These are phyloP conservation scores for Neodontobutis hainanensis DNA, from an alignment of 2,113 vertebrate species.

Conservation along the genomic window DNA sequence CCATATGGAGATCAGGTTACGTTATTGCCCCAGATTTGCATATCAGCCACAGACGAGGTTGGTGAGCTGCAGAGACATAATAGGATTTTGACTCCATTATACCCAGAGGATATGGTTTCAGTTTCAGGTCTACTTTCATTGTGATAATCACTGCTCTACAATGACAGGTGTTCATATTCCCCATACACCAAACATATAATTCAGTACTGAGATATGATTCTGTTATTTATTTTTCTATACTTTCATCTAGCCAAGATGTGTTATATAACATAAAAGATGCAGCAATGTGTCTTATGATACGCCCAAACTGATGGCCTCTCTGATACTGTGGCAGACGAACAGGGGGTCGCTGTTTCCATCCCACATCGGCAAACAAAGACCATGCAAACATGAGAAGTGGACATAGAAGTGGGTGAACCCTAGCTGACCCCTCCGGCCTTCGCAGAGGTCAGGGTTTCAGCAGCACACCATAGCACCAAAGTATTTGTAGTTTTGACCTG, in stretches of 20 bases:
- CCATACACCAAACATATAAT: neutral
- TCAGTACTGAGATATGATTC: neutral
- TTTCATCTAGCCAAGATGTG: neutral
- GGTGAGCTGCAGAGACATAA: conserved; percentile 22
- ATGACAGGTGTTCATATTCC: neutral
- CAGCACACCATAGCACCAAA: conserved; percentile 19
- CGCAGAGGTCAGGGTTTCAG: conserved; percentile 2
- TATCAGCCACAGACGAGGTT: conserved; percentile 15
- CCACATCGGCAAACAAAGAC: conserved; percentile 63
- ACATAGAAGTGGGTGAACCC: conserved; percentile 38
- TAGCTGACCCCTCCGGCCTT: conserved; percentile 23
- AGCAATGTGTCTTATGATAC: conserved; percentile 53
- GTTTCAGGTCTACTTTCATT: conserved; percentile 15
- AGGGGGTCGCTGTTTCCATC: conserved; percentile 65
- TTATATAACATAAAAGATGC: conserved; percentile 23
- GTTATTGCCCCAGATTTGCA: conserved; percentile 34
- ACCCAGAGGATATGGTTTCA: conserved; percentile 45
- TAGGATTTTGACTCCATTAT: conserved; percentile 45
- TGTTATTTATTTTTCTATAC: neutral
- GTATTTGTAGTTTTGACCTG: neutral
- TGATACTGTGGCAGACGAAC: conserved; percentile 42
- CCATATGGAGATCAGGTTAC: conserved; percentile 36
- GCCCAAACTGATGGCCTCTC: conserved; percentile 21
- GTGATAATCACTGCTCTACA: conserved; percentile 33
- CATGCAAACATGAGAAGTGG: conserved; percentile 54